phyloP scores from a whole-genome alignment of 1,140 invertebrate genomes.

The Leptinotarsa lineolata region DNA sequence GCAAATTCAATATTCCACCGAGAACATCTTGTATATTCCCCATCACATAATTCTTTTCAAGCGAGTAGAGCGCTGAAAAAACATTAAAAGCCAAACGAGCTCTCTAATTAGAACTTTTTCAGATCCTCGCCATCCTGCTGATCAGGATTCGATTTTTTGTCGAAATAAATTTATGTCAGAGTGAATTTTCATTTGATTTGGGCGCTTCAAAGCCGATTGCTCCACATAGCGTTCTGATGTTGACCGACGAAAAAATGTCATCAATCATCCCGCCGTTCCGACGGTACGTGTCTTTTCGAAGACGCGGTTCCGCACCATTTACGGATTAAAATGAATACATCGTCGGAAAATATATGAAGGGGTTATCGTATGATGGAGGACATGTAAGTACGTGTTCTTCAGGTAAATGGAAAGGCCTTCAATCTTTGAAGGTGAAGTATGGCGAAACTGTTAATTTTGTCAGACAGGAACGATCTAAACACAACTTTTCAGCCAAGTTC shows the following conservation, averaged over 20 bases:
- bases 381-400: not conserved
- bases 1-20: not conserved
- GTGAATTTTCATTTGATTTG: slow-evolving; percentile 2
- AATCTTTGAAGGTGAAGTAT: no score
- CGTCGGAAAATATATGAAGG: not conserved
- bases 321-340: slow-evolving; percentile 1
- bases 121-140: not conserved
- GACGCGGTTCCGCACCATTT: not conserved
- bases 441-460: no score
- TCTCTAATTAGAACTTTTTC: slow-evolving; percentile 8
- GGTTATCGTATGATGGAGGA: not conserved
- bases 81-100: not conserved
- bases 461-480: no score
- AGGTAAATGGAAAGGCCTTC: no score
- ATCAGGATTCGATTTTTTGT: slow-evolving; percentile 3
- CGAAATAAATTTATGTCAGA: slow-evolving; percentile 8
- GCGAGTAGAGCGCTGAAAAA: not conserved
- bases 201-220: not conserved
- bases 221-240: not conserved
- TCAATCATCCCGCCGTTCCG: not conserved
- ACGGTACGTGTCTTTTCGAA: not conserved
- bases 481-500: no score
- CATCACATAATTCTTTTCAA: not conserved
- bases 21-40: not conserved
- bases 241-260: not conserved